Evolutionary conservation across 2,797 vertebrate species (phyloP).

Genomic region (Ficedula albicollis): DNA sequence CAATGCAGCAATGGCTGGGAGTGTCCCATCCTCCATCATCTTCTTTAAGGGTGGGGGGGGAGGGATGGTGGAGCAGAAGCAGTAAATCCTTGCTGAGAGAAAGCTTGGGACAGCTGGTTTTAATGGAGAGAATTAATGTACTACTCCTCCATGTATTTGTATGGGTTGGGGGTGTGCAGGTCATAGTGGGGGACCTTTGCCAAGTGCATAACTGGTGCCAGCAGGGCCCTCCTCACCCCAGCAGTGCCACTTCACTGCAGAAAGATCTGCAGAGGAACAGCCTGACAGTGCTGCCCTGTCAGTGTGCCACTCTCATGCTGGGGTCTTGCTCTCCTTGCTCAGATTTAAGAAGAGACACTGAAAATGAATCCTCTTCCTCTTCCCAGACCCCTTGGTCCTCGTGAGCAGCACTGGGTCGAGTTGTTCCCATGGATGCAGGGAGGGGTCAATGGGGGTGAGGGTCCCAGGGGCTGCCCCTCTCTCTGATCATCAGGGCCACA

Average conservation of each 20-base stretch:
- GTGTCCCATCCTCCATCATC: not conserved
- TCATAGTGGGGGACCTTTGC: not conserved
- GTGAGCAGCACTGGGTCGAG: not conserved
- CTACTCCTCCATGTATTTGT: not conserved
- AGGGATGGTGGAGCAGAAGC: not conserved
- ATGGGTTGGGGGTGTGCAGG: not conserved
- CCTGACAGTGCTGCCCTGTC: not conserved
- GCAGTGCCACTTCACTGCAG: fast-evolving
- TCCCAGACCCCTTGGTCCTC: fast-evolving
- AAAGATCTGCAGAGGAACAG: fast-evolving
- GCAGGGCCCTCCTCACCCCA: not conserved
- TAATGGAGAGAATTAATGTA: not conserved
- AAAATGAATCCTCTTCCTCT: not conserved
- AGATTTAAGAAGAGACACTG: not conserved
- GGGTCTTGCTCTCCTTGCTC: not conserved
- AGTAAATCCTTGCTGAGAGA: not conserved
- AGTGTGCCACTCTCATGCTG: fast-evolving
- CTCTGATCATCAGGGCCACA: not conserved
- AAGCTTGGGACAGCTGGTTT: not conserved
- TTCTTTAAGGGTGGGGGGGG: not conserved
- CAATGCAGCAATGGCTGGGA: fast-evolving
- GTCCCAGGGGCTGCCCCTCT: not conserved
- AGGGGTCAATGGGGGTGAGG: fast-evolving
- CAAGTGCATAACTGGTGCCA: fast-evolving
- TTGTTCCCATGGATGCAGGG: not conserved